A percentile compares a stretch with the other conserved stretches of the same genome.
Conservation (phyloP, 2,113 vertebrate genomes). For the Oxyruncus cristatus region DNA sequence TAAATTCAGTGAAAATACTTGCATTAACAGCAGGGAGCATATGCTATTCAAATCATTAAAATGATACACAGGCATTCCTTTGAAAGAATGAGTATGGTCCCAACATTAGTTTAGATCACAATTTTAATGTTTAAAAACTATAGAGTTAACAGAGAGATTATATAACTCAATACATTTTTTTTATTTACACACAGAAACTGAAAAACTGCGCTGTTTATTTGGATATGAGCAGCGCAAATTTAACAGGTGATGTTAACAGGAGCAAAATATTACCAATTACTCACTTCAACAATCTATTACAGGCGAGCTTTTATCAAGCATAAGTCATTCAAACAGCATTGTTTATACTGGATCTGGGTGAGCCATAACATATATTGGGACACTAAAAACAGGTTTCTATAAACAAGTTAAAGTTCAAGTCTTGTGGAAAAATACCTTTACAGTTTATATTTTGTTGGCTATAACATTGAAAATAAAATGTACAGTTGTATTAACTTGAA, state of each 20-base stretch:
- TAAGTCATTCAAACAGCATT: conserved; percentile 46
- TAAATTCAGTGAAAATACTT: background rate
- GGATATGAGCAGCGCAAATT: conserved; percentile 68
- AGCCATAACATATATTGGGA: conserved; percentile 48
- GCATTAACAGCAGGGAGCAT: background rate
- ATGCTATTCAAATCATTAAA: background rate
- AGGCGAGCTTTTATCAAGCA: conserved; percentile 34
- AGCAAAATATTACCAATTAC: conserved; percentile 37
- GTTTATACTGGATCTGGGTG: conserved; percentile 29
- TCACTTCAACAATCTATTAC: conserved; percentile 58
- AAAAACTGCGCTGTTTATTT: conserved; percentile 39
- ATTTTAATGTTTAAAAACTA: conserved; percentile 77
- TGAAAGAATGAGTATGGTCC: conserved; percentile 16
- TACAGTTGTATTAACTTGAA: conserved; percentile 49
- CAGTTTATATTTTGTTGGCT: conserved; percentile 34
- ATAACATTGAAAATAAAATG: conserved; percentile 49
- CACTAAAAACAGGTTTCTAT: conserved; percentile 45
- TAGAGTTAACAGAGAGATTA: conserved; percentile 64
- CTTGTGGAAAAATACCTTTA: conserved; percentile 49
- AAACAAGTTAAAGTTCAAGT: conserved; percentile 59
- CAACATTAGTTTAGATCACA: conserved; percentile 38
- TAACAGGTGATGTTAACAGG: conserved; percentile 38
- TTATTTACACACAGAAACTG: conserved; percentile 69
- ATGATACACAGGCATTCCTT: background rate
- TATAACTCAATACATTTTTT: conserved; percentile 63